Conservation (phyloP, 2,888 invertebrate species). For the Sinohyriopsis cumingii region DNA sequence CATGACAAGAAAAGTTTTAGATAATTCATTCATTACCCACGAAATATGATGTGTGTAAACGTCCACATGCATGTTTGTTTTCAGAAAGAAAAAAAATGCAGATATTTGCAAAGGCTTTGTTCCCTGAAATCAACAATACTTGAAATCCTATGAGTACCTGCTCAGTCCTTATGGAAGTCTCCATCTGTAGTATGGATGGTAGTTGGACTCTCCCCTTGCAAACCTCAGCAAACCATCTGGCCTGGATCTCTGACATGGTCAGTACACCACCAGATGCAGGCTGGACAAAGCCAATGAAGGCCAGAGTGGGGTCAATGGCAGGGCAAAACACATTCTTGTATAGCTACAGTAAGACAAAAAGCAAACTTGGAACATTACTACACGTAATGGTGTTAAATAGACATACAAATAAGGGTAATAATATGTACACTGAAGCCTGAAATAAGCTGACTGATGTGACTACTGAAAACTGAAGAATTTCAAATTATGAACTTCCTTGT, state of each 20-base stretch:
- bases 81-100: too few species aligned
- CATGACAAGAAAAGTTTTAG: too few species aligned
- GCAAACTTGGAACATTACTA: background rate
- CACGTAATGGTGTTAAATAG: background rate
- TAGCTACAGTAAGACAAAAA: conserved; percentile 49
- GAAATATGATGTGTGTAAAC: too few species aligned
- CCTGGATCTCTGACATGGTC: conserved; percentile 67
- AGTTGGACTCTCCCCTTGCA: conserved; percentile 53
- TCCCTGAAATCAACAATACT: too few species aligned
- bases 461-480: background rate
- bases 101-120: too few species aligned
- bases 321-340: conserved; percentile 68
- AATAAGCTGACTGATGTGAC: background rate
- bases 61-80: too few species aligned
- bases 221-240: conserved; percentile 65
- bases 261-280: conserved; percentile 67
- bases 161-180: conserved; percentile 49
- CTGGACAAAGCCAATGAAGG: conserved; percentile 69
- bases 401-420: background rate
- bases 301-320: conserved; percentile 56
- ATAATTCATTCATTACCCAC: too few species aligned
- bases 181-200: conserved; percentile 57
- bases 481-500: too few species aligned
- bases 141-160: conserved; percentile 33
- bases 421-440: background rate